Evolutionary conservation across 2,797 vertebrate genomes (phyloP), one percentile per base, ranked within the genome.

Genomic region (Paedocypris micromegethes): DNA sequence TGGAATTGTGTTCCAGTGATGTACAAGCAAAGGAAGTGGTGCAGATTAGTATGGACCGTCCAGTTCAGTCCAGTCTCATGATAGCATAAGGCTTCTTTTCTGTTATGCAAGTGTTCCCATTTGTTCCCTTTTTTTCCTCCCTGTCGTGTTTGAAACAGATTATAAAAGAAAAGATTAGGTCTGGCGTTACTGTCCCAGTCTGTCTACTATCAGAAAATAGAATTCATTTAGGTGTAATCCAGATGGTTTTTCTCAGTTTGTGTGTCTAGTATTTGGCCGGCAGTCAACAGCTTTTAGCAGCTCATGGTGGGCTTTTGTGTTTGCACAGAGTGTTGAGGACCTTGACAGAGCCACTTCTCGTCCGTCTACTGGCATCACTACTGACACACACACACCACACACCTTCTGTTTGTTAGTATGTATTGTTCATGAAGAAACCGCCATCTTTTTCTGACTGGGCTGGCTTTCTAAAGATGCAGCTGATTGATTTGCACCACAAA

Each of bases 221-320:
- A 88, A 86, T 87, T 87, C 74, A 86, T 89, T 88, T 86, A 83
- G 82, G 82, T 23, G 23, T 78, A 82, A 86, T 87, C 85, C 85
- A 88, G 85, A 88, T 86, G 87, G 83, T 85, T 85, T 78, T 64
- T 77, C 83, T 86, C 83, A 70, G 80, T 68, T 70, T 52, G 63
- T 70, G 69, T 66, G 68, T 74, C 58, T 71, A 49, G 61, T 66
- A 58, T 77, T 72, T 77, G 79, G 75, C 74, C n/a, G 43, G 67
- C 43, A 59, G 75, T 75, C 79, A 75, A 73, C 64, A 69, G 76
- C 61, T 73, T 72, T 72, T 68, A 75, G 65, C 65, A 46, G 81
- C 82, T 83, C 80, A 81, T 80, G 84, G 83, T 77, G 77, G 80
- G 83, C 85, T 83, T 85, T 88, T 86, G 80, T 86, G 74, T 79